A percentile compares a stretch with the other conserved stretches of the same genome.
Conservation (phyloP, 1,140 invertebrate species). For the Solenopsis fugax region DNA sequence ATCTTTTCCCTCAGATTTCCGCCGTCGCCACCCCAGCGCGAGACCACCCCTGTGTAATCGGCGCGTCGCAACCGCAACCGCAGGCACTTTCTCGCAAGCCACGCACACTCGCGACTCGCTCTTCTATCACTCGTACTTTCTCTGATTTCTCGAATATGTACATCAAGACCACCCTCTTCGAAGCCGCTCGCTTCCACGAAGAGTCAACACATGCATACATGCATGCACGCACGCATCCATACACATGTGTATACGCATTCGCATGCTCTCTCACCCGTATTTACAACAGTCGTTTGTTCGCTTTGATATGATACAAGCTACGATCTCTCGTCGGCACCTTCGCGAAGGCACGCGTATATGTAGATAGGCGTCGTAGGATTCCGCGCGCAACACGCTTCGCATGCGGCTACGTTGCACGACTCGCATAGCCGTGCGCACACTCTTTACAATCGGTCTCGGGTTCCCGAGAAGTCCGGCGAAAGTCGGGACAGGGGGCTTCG, state of each 20-base stretch:
- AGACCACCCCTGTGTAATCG: neutral
- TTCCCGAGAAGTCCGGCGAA: slow-evolving; percentile 29
- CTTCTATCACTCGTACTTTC: slow-evolving; percentile 33
- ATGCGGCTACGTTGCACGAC: neutral
- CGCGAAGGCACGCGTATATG: slow-evolving; percentile 46
- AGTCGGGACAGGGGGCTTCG: slow-evolving; percentile 34
- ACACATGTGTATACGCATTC: neutral
- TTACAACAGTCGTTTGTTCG: slow-evolving; percentile 64
- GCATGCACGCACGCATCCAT: neutral
- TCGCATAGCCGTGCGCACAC: neutral
- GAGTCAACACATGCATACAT: neutral
- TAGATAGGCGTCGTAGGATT: neutral
- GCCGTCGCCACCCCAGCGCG: neutral
- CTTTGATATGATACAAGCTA: slow-evolving; percentile 55
- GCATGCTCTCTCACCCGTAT: slow-evolving; percentile 36
- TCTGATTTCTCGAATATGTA: slow-evolving; percentile 47
- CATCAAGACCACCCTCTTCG: slow-evolving; percentile 34
- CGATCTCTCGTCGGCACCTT: slow-evolving; percentile 53
- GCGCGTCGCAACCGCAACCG: slow-evolving; percentile 25
- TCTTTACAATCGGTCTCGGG: slow-evolving; percentile 11
- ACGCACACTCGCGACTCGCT: slow-evolving; percentile 19
- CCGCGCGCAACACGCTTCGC: neutral
- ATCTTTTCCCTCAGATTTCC: slow-evolving; percentile 11
- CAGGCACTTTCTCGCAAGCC: neutral
- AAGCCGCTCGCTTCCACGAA: slow-evolving; percentile 23